Evolutionary conservation across 2,888 invertebrate species (phyloP).

Genomic region (Thumatha senex): DNA sequence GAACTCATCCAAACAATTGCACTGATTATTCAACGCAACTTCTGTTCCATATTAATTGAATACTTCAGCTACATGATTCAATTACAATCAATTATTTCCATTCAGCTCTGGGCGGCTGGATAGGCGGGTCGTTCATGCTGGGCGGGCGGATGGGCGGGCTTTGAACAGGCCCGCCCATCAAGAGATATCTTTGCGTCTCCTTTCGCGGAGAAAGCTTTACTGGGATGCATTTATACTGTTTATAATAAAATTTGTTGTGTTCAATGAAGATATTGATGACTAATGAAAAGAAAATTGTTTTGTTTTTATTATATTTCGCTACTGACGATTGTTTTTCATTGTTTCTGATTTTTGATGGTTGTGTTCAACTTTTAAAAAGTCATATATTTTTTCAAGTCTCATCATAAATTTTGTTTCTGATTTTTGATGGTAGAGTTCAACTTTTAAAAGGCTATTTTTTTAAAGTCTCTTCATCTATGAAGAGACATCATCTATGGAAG

Average conservation of each 20-base stretch:
- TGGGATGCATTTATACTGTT: slow-evolving; percentile 20
- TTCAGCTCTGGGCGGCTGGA: slow-evolving; percentile 49
- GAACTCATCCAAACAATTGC: slow-evolving; percentile 52
- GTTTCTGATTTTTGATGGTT: too few species aligned
- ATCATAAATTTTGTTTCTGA: too few species aligned
- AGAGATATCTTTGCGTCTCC: slow-evolving; percentile 43
- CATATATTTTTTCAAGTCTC: too few species aligned
- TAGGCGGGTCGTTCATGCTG: slow-evolving; percentile 63
- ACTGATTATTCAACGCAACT: slow-evolving; percentile 54
- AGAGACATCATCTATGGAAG: too few species aligned
- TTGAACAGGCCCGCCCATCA: slow-evolving; percentile 60
- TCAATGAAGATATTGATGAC: background rate
- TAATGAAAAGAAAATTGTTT: background rate
- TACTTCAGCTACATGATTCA: slow-evolving; percentile 64
- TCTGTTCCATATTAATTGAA: slow-evolving; percentile 64
- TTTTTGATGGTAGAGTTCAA: too few species aligned
- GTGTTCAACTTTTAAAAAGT: too few species aligned
- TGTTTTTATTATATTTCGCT: too few species aligned
- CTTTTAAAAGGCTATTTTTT: too few species aligned
- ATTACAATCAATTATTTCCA: slow-evolving; percentile 73
- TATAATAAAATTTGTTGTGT: slow-evolving; percentile 4
- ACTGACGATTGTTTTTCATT: too few species aligned
- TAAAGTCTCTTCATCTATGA: too few species aligned
- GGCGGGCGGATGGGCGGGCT: slow-evolving; percentile 68
- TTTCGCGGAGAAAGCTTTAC: slow-evolving; percentile 22